Evolutionary conservation across 2,888 invertebrate genomes (phyloP), one percentile per base, ranked within the genome.

Genomic region (Prosopocoilus inquinatus): DNA sequence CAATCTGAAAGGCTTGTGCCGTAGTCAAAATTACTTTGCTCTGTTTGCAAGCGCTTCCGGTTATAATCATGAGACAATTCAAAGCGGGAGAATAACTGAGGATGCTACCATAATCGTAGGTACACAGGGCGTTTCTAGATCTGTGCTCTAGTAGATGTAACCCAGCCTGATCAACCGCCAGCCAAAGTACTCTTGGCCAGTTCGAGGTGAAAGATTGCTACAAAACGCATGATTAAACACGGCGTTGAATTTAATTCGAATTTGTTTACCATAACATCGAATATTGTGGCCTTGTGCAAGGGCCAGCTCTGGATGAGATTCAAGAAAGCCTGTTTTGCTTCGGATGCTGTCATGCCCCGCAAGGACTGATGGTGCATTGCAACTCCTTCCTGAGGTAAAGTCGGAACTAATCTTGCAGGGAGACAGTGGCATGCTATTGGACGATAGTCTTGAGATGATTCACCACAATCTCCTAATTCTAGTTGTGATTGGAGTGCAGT

Each of bases 131-230:
- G 70, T 90, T 91, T 66, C 95, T 86, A 9, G 94, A 89, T 53
- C 92, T 87, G 71, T 92, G 91, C 67, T 96, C 93, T 67, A 96
- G 80, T 59, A 96, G 80, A 75, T 96, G 94, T 58, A 96, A 84
- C 13, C 96, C 96, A 67, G 86, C 86, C 75, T 95, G 94, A 78
- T 96, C 94, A 49, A 96, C 91, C 16, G 94, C 95, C 65, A 96
- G 80, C 94, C 96, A 94, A 44, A 96, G 80, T 41, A 90, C 87
- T 70, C 95, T 85, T 28, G 96, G 96, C 92, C 96, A 94, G 77
- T 94, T 94, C 20, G 95, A 94, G 9, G 96, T 95, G 75, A 95
- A 96, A 9, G 94, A 92, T 89, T 96, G 96, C 91, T 92, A 76
- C 35, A 78, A 77, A 28, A 28, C 7, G 20, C 20, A 28, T 28